phyloP scores from a whole-genome alignment of 1,140 invertebrate genomes.

The Drosophila bocki region DNA sequence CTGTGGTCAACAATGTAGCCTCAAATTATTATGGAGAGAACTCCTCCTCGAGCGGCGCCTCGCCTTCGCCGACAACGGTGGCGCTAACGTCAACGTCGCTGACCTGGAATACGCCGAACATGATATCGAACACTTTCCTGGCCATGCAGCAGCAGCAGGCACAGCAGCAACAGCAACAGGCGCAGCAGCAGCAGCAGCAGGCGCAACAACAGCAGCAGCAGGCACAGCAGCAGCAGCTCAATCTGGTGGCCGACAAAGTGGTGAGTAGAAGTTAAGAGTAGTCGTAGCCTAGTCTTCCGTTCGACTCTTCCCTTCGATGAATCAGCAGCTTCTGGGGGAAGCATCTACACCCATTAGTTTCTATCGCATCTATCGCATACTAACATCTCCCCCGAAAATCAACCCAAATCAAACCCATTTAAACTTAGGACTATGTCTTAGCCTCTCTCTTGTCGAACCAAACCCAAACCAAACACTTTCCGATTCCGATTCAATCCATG shows the following conservation, averaged over 20 bases:
- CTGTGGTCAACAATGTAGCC: slow-evolving; percentile 75
- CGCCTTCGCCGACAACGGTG: slow-evolving; percentile 80
- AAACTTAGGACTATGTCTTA: slow-evolving; percentile 43
- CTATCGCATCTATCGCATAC: slow-evolving; percentile 48
- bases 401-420: slow-evolving; percentile 20
- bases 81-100: slow-evolving; percentile 77
- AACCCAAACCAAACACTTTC: slow-evolving; percentile 61
- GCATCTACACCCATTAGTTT: slow-evolving; percentile 29
- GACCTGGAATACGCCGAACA: slow-evolving; percentile 79
- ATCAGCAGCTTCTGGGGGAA: slow-evolving; percentile 37
- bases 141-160: slow-evolving; percentile 82
- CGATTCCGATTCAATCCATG: slow-evolving; percentile 66
- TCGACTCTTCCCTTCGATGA: slow-evolving; percentile 5
- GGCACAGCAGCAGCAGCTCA: slow-evolving; percentile 75
- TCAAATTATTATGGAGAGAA: slow-evolving; percentile 84
- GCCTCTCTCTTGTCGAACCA: slow-evolving; percentile 38
- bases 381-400: slow-evolving; percentile 24
- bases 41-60: slow-evolving; percentile 80
- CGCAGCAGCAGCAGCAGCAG: slow-evolving; percentile 67
- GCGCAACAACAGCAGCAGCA: slow-evolving; percentile 61
- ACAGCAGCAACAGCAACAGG: slow-evolving; percentile 75
- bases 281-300: slow-evolving; percentile 12
- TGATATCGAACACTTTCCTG: slow-evolving; percentile 84
- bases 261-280: slow-evolving; percentile 54
- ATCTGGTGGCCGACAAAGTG: slow-evolving; percentile 81